Conservation (phyloP, 92 coral and sea anemone species). For the Actinostola sp. region DNA sequence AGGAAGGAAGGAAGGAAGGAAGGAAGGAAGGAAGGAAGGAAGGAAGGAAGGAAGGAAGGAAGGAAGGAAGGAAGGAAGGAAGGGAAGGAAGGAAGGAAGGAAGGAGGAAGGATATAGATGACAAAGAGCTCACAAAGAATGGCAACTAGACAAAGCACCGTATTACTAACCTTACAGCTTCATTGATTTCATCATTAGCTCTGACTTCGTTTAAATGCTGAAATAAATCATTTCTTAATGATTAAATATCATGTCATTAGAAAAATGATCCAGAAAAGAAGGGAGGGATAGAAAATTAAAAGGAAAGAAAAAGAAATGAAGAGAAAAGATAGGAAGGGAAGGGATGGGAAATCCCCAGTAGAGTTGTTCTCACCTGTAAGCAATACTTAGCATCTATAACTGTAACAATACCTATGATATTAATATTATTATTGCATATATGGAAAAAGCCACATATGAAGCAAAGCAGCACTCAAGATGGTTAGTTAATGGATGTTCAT, state of each 20-base stretch:
- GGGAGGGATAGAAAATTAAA: too few species aligned
- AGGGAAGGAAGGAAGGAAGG: too few species aligned
- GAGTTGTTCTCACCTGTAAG: conserved; percentile 37
- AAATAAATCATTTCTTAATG: not conserved
- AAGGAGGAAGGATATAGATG: not conserved
- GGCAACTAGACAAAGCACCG: not conserved
- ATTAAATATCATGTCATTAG: not conserved
- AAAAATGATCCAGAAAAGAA: not conserved
- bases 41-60: too few species aligned
- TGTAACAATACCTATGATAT: conserved; percentile 46
- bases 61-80: too few species aligned
- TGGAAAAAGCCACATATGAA: too few species aligned
- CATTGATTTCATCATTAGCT: conserved; percentile 38
- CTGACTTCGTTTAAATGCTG: conserved; percentile 54
- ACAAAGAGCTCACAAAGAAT: not conserved
- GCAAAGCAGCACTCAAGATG: too few species aligned
- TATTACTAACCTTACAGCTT: conserved; percentile 44
- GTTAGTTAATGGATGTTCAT: too few species aligned
- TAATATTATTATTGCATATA: too few species aligned
- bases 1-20: too few species aligned
- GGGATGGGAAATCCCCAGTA: not conserved
- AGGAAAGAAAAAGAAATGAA: not conserved
- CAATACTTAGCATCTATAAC: conserved; percentile 74
- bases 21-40: not conserved
- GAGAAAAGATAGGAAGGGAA: not conserved